Conservation (phyloP, 1,140 invertebrate species). For the Drosophila malerkotliana region DNA sequence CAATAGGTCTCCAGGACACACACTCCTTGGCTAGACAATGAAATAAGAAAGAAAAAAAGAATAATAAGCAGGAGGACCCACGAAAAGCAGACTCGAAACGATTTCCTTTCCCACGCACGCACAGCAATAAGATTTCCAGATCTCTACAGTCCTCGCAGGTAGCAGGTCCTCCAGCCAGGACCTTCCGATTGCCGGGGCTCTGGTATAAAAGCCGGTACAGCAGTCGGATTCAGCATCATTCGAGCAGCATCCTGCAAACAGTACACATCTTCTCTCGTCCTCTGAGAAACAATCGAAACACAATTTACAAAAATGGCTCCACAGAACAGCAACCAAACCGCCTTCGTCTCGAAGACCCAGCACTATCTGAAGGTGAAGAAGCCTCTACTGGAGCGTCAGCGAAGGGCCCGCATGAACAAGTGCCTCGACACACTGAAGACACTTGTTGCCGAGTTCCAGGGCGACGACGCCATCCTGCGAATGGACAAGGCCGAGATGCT, state of each 20-base stretch:
- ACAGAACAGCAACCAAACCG: constrained; percentile 52
- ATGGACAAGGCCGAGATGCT: constrained; percentile 98
- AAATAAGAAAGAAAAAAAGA: constrained; percentile 21
- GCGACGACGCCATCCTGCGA: constrained; percentile 95
- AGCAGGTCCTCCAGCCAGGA: constrained; percentile 68
- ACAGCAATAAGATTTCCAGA: constrained; percentile 63
- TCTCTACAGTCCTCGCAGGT: constrained; percentile 57
- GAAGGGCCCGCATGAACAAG: constrained; percentile 96
- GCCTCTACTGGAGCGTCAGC: constrained; percentile 96
- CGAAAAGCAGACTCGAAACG: constrained; percentile 10
- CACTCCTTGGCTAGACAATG: constrained; percentile 67
- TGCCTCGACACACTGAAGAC: constrained; percentile 97
- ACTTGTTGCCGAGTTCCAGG: constrained; percentile 95
- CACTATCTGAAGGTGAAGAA: constrained; percentile 98
- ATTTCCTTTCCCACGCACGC: constrained; percentile 77
- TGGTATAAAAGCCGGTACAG: constrained; percentile 67
- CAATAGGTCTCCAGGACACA: constrained; percentile 54
- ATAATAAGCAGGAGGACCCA: constrained; percentile 11
- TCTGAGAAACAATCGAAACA: constrained; percentile 10
- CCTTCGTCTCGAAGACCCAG: constrained; percentile 90
- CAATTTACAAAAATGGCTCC: constrained; percentile 63
- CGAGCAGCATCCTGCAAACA: constrained; percentile 75
- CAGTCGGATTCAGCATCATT: constrained; percentile 61
- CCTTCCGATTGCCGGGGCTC: constrained; percentile 14
- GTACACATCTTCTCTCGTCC: constrained; percentile 52